A percentile compares a stretch with the other conserved stretches of the same genome.
Evolutionary conservation across 2,888 invertebrate species (phyloP).

Genomic region (Aromia moschata): DNA sequence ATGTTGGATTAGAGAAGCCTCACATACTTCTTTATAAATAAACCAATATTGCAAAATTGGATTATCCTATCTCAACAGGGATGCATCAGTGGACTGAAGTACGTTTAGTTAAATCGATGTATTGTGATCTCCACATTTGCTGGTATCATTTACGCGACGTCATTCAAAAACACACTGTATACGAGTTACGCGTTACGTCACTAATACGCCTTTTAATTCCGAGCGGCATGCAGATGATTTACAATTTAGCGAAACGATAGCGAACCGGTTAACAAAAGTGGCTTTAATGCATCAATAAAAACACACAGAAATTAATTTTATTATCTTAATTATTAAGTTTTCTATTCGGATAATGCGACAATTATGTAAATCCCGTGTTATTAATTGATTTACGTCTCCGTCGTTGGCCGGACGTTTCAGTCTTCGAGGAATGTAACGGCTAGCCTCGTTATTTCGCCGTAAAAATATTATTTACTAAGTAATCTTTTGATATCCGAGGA

Average conservation of each 20-base stretch:
- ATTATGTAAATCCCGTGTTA: constrained; percentile 7
- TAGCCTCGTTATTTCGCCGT: not conserved
- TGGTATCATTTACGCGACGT: no score
- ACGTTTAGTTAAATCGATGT: no score
- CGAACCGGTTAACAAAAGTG: constrained; percentile 7
- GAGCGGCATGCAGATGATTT: constrained; percentile 2
- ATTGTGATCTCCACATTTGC: no score
- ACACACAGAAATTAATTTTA: constrained; percentile 9
- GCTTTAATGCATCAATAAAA: constrained; percentile 6
- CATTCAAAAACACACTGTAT: no score
- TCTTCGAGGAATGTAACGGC: not conserved
- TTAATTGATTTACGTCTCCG: constrained; percentile 10
- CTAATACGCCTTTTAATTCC: constrained; percentile 1
- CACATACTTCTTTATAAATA: no score
- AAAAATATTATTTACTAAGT: constrained; percentile 8
- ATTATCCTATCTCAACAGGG: no score
- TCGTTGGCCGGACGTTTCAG: not conserved
- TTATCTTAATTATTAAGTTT: constrained; percentile 10
- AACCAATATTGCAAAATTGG: no score
- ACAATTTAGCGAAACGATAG: constrained; percentile 11
- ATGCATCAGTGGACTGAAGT: no score
- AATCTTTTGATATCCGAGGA: constrained; percentile 1
- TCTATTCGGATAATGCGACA: constrained; percentile 8
- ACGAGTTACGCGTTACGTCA: no score
- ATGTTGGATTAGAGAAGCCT: no score